Evolutionary conservation across 2,888 invertebrate species (phyloP).

Genomic region (Stramonita haemastoma): DNA sequence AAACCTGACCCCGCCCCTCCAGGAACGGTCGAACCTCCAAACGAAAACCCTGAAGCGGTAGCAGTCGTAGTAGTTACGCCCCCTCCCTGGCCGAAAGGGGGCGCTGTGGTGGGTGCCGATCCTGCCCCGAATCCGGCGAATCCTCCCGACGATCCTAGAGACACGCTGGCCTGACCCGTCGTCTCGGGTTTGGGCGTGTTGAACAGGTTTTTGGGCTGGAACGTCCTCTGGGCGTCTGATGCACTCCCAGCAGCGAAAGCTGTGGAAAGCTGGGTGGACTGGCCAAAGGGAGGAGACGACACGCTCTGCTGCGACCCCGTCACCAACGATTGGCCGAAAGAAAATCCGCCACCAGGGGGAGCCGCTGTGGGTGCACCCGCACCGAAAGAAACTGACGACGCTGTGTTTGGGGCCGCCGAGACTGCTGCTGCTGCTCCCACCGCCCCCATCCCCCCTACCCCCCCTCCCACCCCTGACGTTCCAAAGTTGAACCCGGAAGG

Average conservation of each 20-base stretch:
- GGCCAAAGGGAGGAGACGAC: slow-evolving; percentile 15
- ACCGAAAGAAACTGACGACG: neutral
- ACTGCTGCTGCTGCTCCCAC: too few species aligned
- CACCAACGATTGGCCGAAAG: neutral
- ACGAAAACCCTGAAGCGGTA: neutral
- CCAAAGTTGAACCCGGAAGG: slow-evolving; percentile 25
- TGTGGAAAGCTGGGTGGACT: slow-evolving; percentile 11
- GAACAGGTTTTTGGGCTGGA: slow-evolving; percentile 38
- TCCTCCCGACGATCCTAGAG: neutral
- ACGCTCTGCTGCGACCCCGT: slow-evolving; percentile 3
- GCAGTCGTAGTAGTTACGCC: neutral
- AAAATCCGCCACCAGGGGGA: neutral
- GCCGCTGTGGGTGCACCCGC: neutral
- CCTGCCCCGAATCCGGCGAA: slow-evolving; percentile 12
- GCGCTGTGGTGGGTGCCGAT: neutral
- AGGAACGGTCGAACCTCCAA: neutral
- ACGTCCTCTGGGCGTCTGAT: neutral
- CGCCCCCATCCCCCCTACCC: too few species aligned
- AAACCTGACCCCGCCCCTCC: neutral
- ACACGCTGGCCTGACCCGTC: neutral
- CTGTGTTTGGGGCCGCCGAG: neutral
- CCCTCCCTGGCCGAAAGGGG: slow-evolving; percentile 11
- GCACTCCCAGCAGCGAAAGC: neutral
- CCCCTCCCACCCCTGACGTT: too few species aligned
- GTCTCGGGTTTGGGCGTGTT: neutral